Evolutionary conservation across 2,113 vertebrate species (phyloP).

Genomic region (Sinocyclocheilus anshuiensis): DNA sequence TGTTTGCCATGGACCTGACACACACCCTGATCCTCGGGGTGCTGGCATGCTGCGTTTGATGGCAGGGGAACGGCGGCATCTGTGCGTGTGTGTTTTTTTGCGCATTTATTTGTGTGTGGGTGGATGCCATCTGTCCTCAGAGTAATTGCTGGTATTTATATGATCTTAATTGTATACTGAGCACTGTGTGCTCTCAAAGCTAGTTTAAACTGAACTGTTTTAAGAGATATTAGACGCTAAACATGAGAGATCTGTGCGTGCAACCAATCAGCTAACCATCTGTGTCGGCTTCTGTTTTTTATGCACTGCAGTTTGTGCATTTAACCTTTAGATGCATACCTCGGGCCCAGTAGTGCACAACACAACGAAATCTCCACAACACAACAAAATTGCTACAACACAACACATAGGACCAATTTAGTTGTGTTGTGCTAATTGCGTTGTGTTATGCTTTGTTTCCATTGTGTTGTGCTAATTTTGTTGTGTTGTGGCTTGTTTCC

Average conservation of each 20-base stretch:
- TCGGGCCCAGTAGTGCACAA: too few relatives aligned
- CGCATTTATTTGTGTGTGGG: slow-evolving; percentile 14
- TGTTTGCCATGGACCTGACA: slow-evolving; percentile 48
- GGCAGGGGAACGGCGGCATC: neutral
- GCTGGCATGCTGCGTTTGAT: slow-evolving; percentile 41
- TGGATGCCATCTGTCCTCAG: slow-evolving; percentile 36
- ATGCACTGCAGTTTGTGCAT: too few relatives aligned
- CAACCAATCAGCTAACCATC: slow-evolving; percentile 7
- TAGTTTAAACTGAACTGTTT: slow-evolving; percentile 21
- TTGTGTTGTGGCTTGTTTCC: too few relatives aligned
- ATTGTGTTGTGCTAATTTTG: too few relatives aligned
- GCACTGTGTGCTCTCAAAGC: slow-evolving; percentile 15
- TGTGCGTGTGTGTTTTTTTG: slow-evolving; percentile 21
- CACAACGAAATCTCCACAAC: too few relatives aligned
- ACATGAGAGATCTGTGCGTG: neutral
- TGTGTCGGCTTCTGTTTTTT: neutral
- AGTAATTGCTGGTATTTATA: slow-evolving; percentile 48
- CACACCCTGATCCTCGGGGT: slow-evolving; percentile 36
- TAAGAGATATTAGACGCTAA: neutral
- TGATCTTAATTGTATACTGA: slow-evolving; percentile 53
- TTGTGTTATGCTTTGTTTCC: too few relatives aligned
- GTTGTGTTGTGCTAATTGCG: too few relatives aligned
- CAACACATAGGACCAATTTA: too few relatives aligned
- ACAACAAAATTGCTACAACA: too few relatives aligned
- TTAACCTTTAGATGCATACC: too few relatives aligned